Conservation (phyloP, 2,888 invertebrate genomes). For the Globia sparganii region DNA sequence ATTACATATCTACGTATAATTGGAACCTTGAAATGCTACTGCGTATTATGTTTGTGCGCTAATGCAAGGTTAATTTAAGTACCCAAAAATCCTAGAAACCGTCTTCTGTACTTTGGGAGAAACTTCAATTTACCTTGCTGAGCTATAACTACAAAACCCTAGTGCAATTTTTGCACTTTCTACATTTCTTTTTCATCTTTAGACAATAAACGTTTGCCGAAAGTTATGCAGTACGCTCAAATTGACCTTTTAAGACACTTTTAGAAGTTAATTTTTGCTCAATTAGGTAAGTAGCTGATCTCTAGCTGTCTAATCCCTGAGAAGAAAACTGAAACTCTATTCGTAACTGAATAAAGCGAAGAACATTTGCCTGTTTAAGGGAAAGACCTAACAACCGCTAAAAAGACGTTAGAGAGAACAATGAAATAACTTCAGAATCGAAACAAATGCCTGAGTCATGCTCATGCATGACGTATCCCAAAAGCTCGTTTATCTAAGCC, state of each 20-base stretch:
- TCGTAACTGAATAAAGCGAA: background rate
- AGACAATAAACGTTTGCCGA: background rate
- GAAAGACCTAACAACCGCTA: background rate
- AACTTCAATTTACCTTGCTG: background rate
- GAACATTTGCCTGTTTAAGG: background rate
- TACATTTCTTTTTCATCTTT: background rate
- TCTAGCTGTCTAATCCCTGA: background rate
- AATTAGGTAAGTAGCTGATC: background rate
- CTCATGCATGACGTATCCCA: slow-evolving; percentile 16
- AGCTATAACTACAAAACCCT: background rate
- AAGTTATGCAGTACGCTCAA: background rate
- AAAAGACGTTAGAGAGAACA: slow-evolving; percentile 17
- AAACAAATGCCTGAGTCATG: too few relatives aligned
- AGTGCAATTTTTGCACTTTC: background rate
- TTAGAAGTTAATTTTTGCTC: background rate
- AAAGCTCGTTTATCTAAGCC: slow-evolving; percentile 56
- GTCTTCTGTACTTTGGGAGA: background rate
- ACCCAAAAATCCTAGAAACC: background rate
- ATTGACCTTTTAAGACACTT: background rate
- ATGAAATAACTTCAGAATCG: slow-evolving; percentile 6
- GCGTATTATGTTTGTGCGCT: slow-evolving; percentile 3
- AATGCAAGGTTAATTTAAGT: background rate
- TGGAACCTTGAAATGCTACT: slow-evolving; percentile 14
- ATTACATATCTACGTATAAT: slow-evolving; percentile 28
- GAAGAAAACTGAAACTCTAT: background rate